Conservation (phyloP, 30 jellyfish, hydroid and myxozoan species). For the Aurelia sp. region DNA sequence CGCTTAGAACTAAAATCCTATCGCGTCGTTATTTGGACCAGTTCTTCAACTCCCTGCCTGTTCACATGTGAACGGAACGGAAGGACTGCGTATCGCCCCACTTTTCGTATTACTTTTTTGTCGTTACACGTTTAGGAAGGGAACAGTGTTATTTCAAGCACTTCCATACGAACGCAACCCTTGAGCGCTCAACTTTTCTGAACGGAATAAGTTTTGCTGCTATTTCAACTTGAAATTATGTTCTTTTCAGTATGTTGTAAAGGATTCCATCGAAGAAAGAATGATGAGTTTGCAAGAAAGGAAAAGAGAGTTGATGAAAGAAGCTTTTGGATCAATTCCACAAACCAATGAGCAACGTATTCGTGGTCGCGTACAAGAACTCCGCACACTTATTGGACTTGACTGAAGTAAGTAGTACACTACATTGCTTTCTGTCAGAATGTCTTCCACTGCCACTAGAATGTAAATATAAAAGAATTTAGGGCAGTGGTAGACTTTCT, state of each 20-base stretch:
- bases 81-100: no score
- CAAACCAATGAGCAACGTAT: slow-evolving; percentile 62
- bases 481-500: no score
- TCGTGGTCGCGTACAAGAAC: slow-evolving; percentile 63
- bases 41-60: background rate
- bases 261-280: slow-evolving; percentile 85
- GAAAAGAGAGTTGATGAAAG: slow-evolving; percentile 66
- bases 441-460: no score
- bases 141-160: background rate
- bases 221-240: background rate
- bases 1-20: no score
- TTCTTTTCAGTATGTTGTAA: slow-evolving; percentile 72
- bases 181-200: background rate
- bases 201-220: background rate
- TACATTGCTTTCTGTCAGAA: no score
- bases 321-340: slow-evolving; percentile 70
- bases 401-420: background rate
- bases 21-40: background rate
- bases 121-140: no score
- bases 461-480: no score
- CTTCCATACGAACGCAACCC: no score
- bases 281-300: slow-evolving; percentile 80
- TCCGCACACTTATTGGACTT: slow-evolving; percentile 66
- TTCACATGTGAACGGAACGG: no score
- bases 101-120: no score